These are phyloP conservation scores for Chlorops oryzae DNA, from an alignment of 1,140 invertebrate genomes.

Conservation along the genomic window DNA sequence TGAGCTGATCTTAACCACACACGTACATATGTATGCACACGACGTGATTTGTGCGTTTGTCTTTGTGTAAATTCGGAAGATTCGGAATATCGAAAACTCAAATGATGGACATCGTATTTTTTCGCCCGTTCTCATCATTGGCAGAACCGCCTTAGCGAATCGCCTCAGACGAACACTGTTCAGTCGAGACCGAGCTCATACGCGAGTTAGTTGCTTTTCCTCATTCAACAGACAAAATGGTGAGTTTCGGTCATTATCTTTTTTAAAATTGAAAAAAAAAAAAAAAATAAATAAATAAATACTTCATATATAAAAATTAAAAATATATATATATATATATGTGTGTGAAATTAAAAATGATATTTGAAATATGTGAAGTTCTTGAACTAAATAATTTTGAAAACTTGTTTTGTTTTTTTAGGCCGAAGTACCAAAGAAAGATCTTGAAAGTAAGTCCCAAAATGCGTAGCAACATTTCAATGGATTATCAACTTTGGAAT, in stretches of 20 bases:
- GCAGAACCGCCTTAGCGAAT: slow-evolving; percentile 46
- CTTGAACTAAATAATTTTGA: slow-evolving; percentile 6
- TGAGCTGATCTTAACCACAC: too few species aligned
- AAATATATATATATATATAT: too few species aligned
- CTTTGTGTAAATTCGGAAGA: background rate
- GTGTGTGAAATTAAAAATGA: too few species aligned
- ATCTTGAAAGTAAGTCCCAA: slow-evolving; percentile 47
- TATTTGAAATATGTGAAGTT: too few species aligned
- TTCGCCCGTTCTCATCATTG: too few species aligned
- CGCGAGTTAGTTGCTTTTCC: slow-evolving; percentile 47
- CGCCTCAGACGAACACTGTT: slow-evolving; percentile 44
- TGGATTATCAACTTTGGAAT: too few species aligned
- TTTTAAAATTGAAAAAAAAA: slow-evolving; percentile 7
- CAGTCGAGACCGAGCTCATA: slow-evolving; percentile 49
- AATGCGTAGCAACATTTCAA: too few species aligned
- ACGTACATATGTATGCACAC: slow-evolving; percentile 1
- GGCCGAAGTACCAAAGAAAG: slow-evolving; percentile 48
- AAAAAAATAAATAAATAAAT: slow-evolving; percentile 5
- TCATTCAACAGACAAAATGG: slow-evolving; percentile 47
- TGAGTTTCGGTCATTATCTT: slow-evolving; percentile 26
- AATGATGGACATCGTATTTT: slow-evolving; percentile 6
- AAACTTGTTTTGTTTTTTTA: slow-evolving; percentile 14
- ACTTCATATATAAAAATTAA: too few species aligned
- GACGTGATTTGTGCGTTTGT: slow-evolving; percentile 6
- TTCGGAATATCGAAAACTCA: background rate